Base-by-base conservation (phyloP, 1,140 invertebrate genomes). In the Ceratina calcarata region DNA sequence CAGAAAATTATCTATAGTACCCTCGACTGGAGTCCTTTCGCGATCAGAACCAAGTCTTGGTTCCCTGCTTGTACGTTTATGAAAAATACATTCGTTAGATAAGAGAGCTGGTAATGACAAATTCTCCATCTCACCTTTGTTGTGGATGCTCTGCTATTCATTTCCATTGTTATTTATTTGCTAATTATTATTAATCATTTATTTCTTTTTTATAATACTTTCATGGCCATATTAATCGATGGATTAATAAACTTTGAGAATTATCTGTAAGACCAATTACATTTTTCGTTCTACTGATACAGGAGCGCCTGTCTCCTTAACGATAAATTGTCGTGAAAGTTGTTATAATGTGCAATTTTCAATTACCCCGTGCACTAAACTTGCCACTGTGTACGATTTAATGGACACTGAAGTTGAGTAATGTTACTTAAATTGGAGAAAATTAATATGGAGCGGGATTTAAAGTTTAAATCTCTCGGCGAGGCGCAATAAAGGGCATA, bases 1-100 rank as follows among this genome's bases (percentile, higher is more conserved):
- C 87, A 85, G 72, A 88, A 91, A 92, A 90, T 89, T 85, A 74
- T 78, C 85, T 87, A 89, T 68, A 60, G 76, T 88, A 82, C 27
- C 72, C 67, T 90, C 85, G 18, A 49, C 78, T 45, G 71, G 66
- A 91, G 88, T 89, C 89, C 89, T 85, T 65, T 65, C 37, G 3
- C 32, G 13, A 55, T 4, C 53, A 15, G 12, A 20, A 27, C 2
- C 4, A 64, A 12, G 18, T 37, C 24, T 27, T 53, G 55, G 20
- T 13, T 27, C 18, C 58, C 3, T 16, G 16, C 6, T 22, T 32
- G 32, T 53, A 57, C 51, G 10, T 62, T 71, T 64, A 7, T 16
- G 18, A 61, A 0, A 13, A 67, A 60, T n/a, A 24, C n/a, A 51
- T 20, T 22, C 3, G 1, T 6, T 18, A 24, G 15, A 4, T 16